These are phyloP conservation scores for Heliconius ethilla DNA, from an alignment of 2,888 invertebrate species.

Conservation along the genomic window DNA sequence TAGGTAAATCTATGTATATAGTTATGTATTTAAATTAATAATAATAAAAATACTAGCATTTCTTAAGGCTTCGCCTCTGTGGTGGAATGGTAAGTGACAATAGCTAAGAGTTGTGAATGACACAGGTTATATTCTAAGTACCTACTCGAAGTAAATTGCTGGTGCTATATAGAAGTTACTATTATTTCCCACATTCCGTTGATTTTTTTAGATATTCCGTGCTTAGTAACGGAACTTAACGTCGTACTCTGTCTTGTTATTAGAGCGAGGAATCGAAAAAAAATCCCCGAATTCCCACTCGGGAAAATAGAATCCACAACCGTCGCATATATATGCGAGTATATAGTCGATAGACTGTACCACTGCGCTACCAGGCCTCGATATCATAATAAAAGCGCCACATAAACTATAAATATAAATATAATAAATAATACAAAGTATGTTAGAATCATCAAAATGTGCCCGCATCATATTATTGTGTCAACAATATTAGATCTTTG, in stretches of 20 bases:
- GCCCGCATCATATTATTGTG: conserved; percentile 28
- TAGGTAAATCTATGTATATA: not conserved
- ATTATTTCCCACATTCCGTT: no score
- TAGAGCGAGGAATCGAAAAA: no score
- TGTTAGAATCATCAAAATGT: conserved; percentile 2
- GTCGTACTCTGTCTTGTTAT: no score
- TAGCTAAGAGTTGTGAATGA: not conserved
- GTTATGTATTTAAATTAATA: no score
- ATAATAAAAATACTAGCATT: not conserved
- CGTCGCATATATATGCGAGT: not conserved
- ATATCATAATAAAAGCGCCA: not conserved
- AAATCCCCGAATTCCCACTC: no score
- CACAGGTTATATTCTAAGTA: not conserved
- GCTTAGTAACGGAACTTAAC: no score
- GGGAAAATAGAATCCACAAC: not conserved
- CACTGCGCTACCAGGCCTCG: not conserved
- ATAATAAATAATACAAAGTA: not conserved
- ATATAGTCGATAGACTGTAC: not conserved
- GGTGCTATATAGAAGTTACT: not conserved
- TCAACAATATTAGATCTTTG: conserved; percentile 21
- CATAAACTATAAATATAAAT: not conserved
- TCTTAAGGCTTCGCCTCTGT: not conserved
- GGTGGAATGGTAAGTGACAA: no score
- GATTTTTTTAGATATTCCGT: no score
- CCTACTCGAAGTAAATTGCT: not conserved